A percentile compares a stretch with the other conserved stretches of the same genome.
Evolutionary conservation across 2,888 invertebrate genomes (phyloP).

Genomic region (Trissonchulus latispiculum): DNA sequence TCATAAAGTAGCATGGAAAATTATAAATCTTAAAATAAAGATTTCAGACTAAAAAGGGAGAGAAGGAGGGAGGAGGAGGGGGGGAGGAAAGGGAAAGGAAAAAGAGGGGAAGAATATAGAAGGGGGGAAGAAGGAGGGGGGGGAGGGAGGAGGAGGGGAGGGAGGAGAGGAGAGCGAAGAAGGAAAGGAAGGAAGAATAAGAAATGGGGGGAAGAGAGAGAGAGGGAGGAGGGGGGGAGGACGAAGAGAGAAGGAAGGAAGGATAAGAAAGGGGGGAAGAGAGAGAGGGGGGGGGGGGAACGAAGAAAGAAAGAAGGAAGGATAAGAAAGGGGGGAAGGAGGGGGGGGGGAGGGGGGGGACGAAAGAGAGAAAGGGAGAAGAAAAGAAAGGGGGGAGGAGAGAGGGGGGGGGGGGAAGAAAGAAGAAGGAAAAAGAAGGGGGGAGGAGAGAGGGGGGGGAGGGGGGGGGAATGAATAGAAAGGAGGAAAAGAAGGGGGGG

Average conservation of each 20-base stretch:
- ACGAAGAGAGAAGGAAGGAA: background rate
- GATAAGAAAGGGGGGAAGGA: background rate
- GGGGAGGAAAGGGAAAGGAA: too few species aligned
- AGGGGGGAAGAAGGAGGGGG: background rate
- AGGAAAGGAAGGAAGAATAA: background rate
- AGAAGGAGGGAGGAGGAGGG: too few species aligned
- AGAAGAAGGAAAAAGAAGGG: conserved; percentile 10
- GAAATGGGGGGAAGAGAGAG: conserved; percentile 2
- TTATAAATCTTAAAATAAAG: too few species aligned
- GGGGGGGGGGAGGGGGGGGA: background rate
- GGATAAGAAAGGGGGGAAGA: background rate
- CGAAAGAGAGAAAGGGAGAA: background rate
- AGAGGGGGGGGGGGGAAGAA: background rate
- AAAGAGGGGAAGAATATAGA: too few species aligned
- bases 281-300: background rate
- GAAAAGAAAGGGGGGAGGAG: background rate
- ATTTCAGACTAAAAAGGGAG: too few species aligned
- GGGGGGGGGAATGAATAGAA: background rate
- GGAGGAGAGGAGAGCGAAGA: background rate
- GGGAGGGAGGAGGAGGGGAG: conserved; percentile 6
- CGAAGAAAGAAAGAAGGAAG: conserved; percentile 9
- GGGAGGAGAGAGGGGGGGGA: background rate
- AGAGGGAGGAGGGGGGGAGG: background rate
- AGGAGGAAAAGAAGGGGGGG: background rate
- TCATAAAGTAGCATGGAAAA: too few species aligned